Base-by-base conservation (phyloP, 2,797 vertebrate species). In the Pangasius djambal region DNA sequence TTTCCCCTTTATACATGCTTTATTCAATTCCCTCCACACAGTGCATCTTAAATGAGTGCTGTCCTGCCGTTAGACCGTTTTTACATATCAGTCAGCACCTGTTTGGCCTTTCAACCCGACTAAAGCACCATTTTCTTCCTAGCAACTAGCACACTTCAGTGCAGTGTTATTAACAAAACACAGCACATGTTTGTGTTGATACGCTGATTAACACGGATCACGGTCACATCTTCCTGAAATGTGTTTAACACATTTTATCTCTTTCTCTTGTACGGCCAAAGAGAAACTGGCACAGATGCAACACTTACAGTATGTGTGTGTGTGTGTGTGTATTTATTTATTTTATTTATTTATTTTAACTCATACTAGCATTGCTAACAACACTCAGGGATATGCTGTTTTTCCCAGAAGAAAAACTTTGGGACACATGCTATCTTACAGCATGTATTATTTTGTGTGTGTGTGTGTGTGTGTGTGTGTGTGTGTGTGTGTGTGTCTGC, bases 11-110 rank as follows among this genome's bases (percentile, higher is more conserved):
- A 67, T 84, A 25, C 52, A 69, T 0, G 22, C 5, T 84, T 55
- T 57, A n/a, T 79, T 48, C 13, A 16, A 69, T 61, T 75, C 83
- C 25, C 31, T 59, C 9, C 55, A 34, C n/a, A 81, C 31, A 28
- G 0, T 48, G 18, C 10, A 83, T 88, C 31, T 57, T 34, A 79
- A 55, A n/a, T 15, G 44, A 84, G 81, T 55, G 69, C 44, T 78
- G 31, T 63, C 55, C 50, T 40, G 22, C 61, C 63, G 52, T 69
- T n/a, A 37, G 75, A 37, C 31, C 9, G 50, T 1, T 59, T 89
- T 59, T 87, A 86, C 72, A 87, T 86, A 88, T 85, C 70, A 88
- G 74, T 77, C 67, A 85, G 81, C 87, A 85, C 69, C 57, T 61
- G 74, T 87, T 34, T 82, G 74, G 37, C 57, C 74, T 87, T 44